phyloP scores from a whole-genome alignment of 2,113 vertebrate genomes.

The Ivindomyrus marchei region DNA sequence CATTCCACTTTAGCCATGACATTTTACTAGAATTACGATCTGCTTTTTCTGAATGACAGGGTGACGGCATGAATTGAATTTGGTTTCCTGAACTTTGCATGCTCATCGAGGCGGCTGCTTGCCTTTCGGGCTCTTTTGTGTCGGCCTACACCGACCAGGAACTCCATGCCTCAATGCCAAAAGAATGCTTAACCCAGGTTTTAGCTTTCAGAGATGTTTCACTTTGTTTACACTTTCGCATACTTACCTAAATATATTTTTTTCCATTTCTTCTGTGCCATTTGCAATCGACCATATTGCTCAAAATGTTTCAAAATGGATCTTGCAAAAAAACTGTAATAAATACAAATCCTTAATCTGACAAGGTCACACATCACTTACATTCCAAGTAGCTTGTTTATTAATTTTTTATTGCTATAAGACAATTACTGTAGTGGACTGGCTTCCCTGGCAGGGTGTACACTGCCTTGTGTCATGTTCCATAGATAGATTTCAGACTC shows the following conservation, averaged over 20 bases:
- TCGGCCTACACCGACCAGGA: background rate
- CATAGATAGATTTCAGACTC: background rate
- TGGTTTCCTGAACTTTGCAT: background rate
- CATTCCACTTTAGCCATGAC: background rate
- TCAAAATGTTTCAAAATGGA: background rate
- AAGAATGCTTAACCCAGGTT: background rate
- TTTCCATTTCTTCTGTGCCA: background rate
- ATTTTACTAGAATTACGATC: conserved; percentile 5
- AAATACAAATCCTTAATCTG: background rate
- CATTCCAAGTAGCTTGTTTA: background rate
- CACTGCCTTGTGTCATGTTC: background rate
- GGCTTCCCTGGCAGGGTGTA: background rate
- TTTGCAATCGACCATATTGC: background rate
- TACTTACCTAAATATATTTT: background rate
- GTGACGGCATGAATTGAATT: background rate
- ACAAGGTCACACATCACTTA: background rate
- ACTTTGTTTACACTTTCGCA: no score
- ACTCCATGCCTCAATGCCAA: background rate
- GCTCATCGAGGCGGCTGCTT: background rate
- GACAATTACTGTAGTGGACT: background rate
- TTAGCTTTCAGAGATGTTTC: background rate
- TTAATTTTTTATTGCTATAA: background rate
- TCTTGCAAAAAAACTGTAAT: background rate
- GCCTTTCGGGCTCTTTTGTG: background rate
- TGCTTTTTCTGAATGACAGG: background rate